phyloP scores from a whole-genome alignment of 2,113 vertebrate species.

The Lanius collurio region DNA sequence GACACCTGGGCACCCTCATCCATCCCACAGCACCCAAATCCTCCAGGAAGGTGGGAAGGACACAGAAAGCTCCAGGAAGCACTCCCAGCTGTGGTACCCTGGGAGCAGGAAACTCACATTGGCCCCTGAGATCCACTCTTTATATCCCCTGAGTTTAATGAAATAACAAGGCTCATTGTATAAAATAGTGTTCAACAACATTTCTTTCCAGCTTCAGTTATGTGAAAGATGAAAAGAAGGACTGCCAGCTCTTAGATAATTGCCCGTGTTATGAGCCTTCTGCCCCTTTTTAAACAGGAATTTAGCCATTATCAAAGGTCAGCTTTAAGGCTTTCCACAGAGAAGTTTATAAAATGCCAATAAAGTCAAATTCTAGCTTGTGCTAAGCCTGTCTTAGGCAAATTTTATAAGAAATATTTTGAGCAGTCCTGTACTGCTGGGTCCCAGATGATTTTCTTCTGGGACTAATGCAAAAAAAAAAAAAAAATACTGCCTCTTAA shows the following conservation, averaged over 20 bases:
- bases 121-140: not conserved
- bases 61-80: not conserved
- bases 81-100: not conserved
- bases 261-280: constrained; percentile 14
- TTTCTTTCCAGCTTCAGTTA: constrained; percentile 15
- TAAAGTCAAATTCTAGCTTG: constrained; percentile 28
- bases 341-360: constrained; percentile 48
- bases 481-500: constrained; percentile 1
- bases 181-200: not conserved
- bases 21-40: not conserved
- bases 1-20: rapidly evolving
- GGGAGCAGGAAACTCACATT: not conserved
- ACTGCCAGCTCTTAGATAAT: constrained; percentile 43
- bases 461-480: not conserved
- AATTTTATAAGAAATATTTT: constrained; percentile 48
- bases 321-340: constrained; percentile 17
- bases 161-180: not conserved
- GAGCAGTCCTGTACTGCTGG: not conserved
- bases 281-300: constrained; percentile 32
- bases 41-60: not conserved
- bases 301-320: constrained; percentile 32
- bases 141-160: not conserved
- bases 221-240: constrained; percentile 14
- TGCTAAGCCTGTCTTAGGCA: constrained; percentile 17
- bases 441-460: constrained; percentile 20